A percentile compares a stretch with the other conserved stretches of the same genome.
These are phyloP conservation scores for Scaptomyza caliginosa DNA, from an alignment of 2,888 invertebrate genomes.

Conservation along the genomic window DNA sequence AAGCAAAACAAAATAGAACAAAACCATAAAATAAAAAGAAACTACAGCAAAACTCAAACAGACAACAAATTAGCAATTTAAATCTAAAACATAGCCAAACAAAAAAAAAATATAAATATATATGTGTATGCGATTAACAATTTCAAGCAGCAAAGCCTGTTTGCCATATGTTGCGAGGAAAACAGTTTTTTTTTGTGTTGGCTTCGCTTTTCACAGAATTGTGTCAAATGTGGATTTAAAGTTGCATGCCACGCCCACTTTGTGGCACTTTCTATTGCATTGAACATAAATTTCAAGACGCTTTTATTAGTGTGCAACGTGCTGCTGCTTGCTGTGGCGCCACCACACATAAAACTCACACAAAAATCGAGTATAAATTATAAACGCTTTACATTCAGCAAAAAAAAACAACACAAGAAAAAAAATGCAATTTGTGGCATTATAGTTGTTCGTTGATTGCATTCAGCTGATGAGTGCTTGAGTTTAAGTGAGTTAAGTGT, in stretches of 20 bases:
- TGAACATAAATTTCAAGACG: slow-evolving; percentile 52
- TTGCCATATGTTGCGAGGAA: slow-evolving; percentile 20
- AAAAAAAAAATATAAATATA: slow-evolving; percentile 2
- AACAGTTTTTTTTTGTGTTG: slow-evolving; percentile 3
- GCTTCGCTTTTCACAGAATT: slow-evolving; percentile 31
- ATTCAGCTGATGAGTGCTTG: slow-evolving; percentile 62
- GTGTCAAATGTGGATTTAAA: slow-evolving; percentile 44
- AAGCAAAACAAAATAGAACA: slow-evolving; percentile 12
- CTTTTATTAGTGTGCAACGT: slow-evolving; percentile 51
- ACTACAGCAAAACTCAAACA: slow-evolving; percentile 9
- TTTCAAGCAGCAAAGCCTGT: slow-evolving; percentile 3
- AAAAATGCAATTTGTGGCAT: slow-evolving; percentile 60
- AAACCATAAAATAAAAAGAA: slow-evolving; percentile 5
- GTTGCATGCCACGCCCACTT: slow-evolving; percentile 41
- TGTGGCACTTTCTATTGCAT: slow-evolving; percentile 63
- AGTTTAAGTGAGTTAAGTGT: too few relatives aligned
- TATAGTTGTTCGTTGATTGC: slow-evolving; percentile 70
- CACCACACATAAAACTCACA: slow-evolving; percentile 23
- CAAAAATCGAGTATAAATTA: slow-evolving; percentile 20
- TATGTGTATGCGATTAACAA: slow-evolving; percentile 8
- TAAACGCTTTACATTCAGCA: slow-evolving; percentile 29
- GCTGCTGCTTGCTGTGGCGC: slow-evolving; percentile 23
- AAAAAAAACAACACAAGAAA: slow-evolving; percentile 13
- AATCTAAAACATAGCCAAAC: slow-evolving; percentile 17
- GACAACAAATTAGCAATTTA: slow-evolving; percentile 55